Conservation (phyloP, 2,113 vertebrate genomes). For the Alexandromys fortis region DNA sequence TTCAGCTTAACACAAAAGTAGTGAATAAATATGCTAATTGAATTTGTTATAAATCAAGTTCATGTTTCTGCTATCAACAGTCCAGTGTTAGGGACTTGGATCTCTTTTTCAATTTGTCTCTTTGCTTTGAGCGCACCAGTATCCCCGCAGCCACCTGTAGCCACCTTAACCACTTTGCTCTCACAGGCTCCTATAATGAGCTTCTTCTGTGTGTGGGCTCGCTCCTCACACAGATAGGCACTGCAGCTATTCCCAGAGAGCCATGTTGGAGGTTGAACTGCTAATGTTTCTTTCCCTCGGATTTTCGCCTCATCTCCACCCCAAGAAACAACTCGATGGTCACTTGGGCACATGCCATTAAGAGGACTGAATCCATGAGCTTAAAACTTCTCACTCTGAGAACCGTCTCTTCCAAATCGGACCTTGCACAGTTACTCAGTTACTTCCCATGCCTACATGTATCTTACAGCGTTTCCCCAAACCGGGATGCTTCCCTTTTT, state of each 20-base stretch:
- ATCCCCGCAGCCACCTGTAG: neutral
- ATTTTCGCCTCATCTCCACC: neutral
- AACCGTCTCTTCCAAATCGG: neutral
- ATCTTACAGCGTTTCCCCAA: neutral
- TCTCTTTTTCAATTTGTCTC: neutral
- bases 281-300: neutral
- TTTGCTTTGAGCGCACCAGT: neutral
- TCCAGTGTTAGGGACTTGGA: neutral
- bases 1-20: neutral
- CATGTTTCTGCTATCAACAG: neutral
- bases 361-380: neutral
- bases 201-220: neutral
- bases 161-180: neutral
- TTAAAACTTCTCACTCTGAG: neutral
- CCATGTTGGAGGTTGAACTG: neutral
- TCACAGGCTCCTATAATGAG: neutral
- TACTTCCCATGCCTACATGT: neutral
- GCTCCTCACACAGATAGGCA: neutral
- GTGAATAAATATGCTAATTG: slow-evolving; percentile 23
- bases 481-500: neutral
- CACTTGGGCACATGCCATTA: neutral
- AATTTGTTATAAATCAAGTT: slow-evolving; percentile 19
- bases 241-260: neutral
- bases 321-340: neutral
- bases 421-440: neutral